These are phyloP conservation scores for Aphelinus atriplicis DNA, from an alignment of 1,140 invertebrate species.

Conservation along the genomic window DNA sequence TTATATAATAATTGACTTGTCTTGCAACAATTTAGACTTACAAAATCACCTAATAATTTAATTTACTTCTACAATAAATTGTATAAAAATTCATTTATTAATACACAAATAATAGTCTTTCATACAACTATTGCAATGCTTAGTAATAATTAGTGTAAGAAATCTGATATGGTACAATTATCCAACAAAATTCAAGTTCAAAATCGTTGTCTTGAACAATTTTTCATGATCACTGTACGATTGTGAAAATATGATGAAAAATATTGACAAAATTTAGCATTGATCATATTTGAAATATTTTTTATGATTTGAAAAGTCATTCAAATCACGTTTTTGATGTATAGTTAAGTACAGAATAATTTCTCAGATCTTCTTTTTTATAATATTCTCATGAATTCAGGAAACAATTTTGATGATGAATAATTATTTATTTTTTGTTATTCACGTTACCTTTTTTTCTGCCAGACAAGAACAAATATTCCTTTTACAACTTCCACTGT, in stretches of 20 bases:
- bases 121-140: slow-evolving; percentile 18
- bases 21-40: slow-evolving; percentile 16
- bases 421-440: slow-evolving; percentile 22
- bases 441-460: not conserved
- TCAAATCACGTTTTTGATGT: slow-evolving; percentile 19
- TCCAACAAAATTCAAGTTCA: slow-evolving; percentile 23
- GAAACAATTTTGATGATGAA: slow-evolving; percentile 20
- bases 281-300: not conserved
- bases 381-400: slow-evolving; percentile 29
- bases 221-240: not conserved
- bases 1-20: slow-evolving; percentile 12
- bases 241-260: too few species aligned
- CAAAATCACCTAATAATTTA: slow-evolving; percentile 25
- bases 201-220: slow-evolving; percentile 17
- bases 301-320: not conserved
- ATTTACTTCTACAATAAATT: slow-evolving; percentile 19
- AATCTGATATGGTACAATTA: slow-evolving; percentile 4
- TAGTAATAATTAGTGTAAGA: slow-evolving; percentile 7
- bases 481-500: slow-evolving; percentile 6
- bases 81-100: slow-evolving; percentile 28
- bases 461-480: not conserved
- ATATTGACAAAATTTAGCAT: slow-evolving; percentile 20
- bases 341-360: slow-evolving; percentile 37
- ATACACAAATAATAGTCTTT: slow-evolving; percentile 13
- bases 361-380: slow-evolving; percentile 24